phyloP scores from a whole-genome alignment of 2,888 invertebrate genomes.

The Mamestra brassicae region DNA sequence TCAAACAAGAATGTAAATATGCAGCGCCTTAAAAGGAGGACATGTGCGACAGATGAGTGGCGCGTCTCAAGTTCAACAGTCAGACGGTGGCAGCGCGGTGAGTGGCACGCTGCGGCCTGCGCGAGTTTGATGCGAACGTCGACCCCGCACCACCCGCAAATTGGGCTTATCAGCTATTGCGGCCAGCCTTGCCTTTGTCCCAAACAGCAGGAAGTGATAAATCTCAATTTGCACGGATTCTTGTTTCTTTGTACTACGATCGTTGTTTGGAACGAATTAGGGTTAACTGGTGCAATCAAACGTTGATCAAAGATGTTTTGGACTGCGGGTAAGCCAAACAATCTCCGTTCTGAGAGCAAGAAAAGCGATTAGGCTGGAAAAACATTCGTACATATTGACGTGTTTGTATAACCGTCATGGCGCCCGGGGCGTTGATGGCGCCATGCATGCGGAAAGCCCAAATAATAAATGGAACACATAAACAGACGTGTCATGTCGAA shows the following conservation, averaged over 20 bases:
- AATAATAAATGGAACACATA: constrained; percentile 68
- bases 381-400: constrained; percentile 30
- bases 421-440: constrained; percentile 26
- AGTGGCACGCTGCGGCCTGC: constrained; percentile 41
- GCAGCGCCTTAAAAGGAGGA: constrained; percentile 1
- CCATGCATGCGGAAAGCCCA: constrained; percentile 52
- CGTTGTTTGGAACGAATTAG: constrained; percentile 62
- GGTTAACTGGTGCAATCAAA: constrained; percentile 67
- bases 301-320: constrained; percentile 61
- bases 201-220: constrained; percentile 62
- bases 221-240: constrained; percentile 64
- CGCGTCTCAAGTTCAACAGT: constrained; percentile 58
- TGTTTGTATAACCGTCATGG: constrained; percentile 50
- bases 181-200: constrained; percentile 58
- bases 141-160: constrained; percentile 63
- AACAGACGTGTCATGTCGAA: constrained; percentile 53
- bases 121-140: constrained; percentile 57
- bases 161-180: constrained; percentile 58
- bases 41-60: constrained; percentile 11
- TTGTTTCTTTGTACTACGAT: constrained; percentile 52
- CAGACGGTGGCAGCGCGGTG: constrained; percentile 33
- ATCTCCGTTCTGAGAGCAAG: constrained; percentile 45
- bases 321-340: constrained; percentile 43
- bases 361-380: constrained; percentile 44
- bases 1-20: constrained; percentile 7